Conservation (phyloP, 2,888 invertebrate species). For the Drosophila ustulata region DNA sequence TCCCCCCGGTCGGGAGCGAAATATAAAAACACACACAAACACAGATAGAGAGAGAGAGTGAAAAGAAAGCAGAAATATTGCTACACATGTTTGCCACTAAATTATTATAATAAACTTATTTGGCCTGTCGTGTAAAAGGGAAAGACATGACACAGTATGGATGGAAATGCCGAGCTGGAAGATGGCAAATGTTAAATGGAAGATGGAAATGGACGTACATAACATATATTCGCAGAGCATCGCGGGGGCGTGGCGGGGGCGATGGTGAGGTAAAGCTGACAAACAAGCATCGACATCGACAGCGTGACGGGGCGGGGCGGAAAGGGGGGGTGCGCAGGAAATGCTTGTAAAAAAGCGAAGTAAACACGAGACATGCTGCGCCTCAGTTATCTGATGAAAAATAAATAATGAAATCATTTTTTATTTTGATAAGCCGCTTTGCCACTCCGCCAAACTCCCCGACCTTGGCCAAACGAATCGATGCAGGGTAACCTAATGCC, state of each 20-base stretch:
- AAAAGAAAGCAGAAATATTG: constrained; percentile 45
- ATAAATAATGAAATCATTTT: constrained; percentile 80
- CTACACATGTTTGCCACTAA: constrained; percentile 74
- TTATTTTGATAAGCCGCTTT: constrained; percentile 81
- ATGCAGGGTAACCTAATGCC: constrained; percentile 35
- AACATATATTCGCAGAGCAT: background rate
- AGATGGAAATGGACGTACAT: background rate
- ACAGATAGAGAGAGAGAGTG: background rate
- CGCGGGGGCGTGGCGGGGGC: background rate
- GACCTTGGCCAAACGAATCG: background rate
- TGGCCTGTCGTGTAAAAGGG: constrained; percentile 14
- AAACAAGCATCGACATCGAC: constrained; percentile 58
- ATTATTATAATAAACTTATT: constrained; percentile 78
- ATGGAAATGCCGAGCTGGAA: constrained; percentile 15
- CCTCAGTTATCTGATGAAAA: constrained; percentile 75
- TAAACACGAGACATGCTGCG: constrained; percentile 50
- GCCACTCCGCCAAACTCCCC: constrained; percentile 39
- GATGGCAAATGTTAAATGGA: background rate
- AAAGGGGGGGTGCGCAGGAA: constrained; percentile 49
- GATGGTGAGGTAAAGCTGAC: constrained; percentile 40
- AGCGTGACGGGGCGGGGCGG: background rate
- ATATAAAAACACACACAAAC: constrained; percentile 10
- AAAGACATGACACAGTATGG: background rate
- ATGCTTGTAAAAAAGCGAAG: constrained; percentile 60
- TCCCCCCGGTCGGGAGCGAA: constrained; percentile 27